Base-by-base conservation (phyloP, 2,113 vertebrate species). In the Microcebus lehilahytsara region DNA sequence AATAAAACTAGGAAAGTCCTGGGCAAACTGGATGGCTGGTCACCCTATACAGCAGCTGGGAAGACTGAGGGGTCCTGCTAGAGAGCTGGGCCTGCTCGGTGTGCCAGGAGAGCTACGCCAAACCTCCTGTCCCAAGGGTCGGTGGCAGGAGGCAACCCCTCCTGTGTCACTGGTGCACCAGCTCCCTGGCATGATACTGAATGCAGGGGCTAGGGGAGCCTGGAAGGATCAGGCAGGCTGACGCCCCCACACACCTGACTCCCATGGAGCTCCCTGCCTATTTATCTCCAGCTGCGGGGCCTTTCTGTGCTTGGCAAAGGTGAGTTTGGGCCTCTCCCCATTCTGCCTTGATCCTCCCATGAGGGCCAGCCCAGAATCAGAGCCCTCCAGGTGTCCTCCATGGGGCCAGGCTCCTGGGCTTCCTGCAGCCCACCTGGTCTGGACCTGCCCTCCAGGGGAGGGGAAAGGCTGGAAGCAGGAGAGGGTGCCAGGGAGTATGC, bases 131-230 rank as follows among this genome's bases (percentile, higher is more conserved):
- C 51, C 40, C 32, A 30, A 79, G 19, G 67, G 23, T 6, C 14
- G 67, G 23, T 5, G 37, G 11, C n/a, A 13, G 20, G 19, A 79
- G 37, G 20, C 46, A 25, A 4, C 19, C 60, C 19, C 16, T n/a
- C 34, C 46, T 4, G 0, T 1, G 14, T 60, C 25, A 27, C 25
- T 10, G 27, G 27, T 3, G 11, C 0, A 2, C 27, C 10, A 16
- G 49, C 56, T 66, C 27, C 77, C 27, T 2, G 16, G 60, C 27
- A 32, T 17, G 42, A 49, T 49, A 13, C 27, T 19, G 74, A 51
- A 32, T 3, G 3, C 77, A 34, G 32, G 9, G 51, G 6, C 25
- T 4, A 5, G 3, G 23, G 23, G 27, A 32, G 78, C 37, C 78
- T 85, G 51, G 42, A 25, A 37, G 12, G 6, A 66, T 19, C 20